Evolutionary conservation across 2,888 invertebrate species (phyloP).

Genomic region (Abrostola triplasia): DNA sequence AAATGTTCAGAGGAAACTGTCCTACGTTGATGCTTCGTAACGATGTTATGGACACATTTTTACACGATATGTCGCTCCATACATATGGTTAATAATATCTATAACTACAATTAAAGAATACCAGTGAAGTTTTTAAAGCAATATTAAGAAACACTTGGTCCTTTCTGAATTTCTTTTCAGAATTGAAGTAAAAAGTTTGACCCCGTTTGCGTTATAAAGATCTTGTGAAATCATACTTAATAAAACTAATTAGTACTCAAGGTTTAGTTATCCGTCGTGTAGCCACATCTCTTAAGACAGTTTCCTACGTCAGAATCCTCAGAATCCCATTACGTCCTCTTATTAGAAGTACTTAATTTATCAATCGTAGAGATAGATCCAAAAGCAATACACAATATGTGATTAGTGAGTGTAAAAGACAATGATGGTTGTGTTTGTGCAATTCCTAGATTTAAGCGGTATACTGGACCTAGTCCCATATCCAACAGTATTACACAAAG

Average conservation of each 20-base stretch:
- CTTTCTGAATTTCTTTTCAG: no score
- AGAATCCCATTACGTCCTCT: slow-evolving; percentile 51
- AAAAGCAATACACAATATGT: slow-evolving; percentile 84
- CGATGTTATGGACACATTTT: no score
- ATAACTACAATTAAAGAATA: no score
- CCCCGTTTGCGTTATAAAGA: no score
- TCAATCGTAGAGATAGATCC: slow-evolving; percentile 60
- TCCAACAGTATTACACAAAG: slow-evolving; percentile 47
- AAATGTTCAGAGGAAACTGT: slow-evolving; percentile 27
- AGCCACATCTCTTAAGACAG: slow-evolving; percentile 17
- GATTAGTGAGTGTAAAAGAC: slow-evolving; percentile 85
- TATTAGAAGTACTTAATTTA: slow-evolving; percentile 64
- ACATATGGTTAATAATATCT: no score
- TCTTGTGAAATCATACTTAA: no score
- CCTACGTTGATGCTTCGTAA: background rate
- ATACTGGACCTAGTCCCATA: slow-evolving; percentile 75
- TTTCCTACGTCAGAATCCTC: slow-evolving; percentile 22
- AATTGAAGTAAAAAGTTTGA: no score
- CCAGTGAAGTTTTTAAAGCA: no score
- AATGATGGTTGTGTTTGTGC: slow-evolving; percentile 87
- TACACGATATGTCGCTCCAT: no score
- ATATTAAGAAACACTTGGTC: no score
- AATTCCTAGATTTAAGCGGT: slow-evolving; percentile 81
- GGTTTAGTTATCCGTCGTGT: no score
- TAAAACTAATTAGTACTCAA: no score